Evolutionary conservation across 2,113 vertebrate species (phyloP), one percentile per base, ranked within the genome.

Genomic region (Stomatorhinus ivindoensis): DNA sequence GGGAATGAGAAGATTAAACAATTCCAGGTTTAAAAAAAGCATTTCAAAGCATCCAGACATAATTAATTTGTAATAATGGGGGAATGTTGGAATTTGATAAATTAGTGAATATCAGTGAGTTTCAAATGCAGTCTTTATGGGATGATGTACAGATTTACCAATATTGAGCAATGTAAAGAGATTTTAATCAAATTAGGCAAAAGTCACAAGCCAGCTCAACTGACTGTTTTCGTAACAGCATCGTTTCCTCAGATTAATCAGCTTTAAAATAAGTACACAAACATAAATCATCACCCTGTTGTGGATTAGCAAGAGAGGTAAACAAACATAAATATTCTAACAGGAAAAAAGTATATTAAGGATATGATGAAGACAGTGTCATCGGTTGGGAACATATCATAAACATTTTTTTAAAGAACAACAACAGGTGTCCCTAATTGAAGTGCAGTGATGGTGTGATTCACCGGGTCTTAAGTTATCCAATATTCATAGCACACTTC

Each of bases 311-410:
- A 19, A 19, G 31, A 42, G 35, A 42, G 35, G 1, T 80, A 80
- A 80, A 80, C 73, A 80, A 80, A 80, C 35, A 80, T 35, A 80
- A 80, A 42, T 80, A 80, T 80, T 42, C 73, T 80, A 80, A 80
- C n/a, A 39, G 17, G 35, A 80, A 80, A 80, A 80, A 80, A 80
- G 31, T 80, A 80, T 10, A 31, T 80, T 35, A 80, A 80, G 73
- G 31, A 42, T 80, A 15, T 80, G 73, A 80, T 80, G 73, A 76
- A 39, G 35, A 76, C 73, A 39, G 73, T 76, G 73, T 80, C 73
- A 80, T 35, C 17, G 31, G 31, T 80, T 39, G 19, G 31, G 35
- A 19, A 7, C 73, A 80, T 27, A 73, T 31, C 61, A 69, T 73
- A 42, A 80, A 80, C 73, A 42, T 80, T 80, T 42, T 80, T 39